These are phyloP conservation scores for Pogonocichla stellata DNA, from an alignment of 2,113 vertebrate species.

Conservation along the genomic window DNA sequence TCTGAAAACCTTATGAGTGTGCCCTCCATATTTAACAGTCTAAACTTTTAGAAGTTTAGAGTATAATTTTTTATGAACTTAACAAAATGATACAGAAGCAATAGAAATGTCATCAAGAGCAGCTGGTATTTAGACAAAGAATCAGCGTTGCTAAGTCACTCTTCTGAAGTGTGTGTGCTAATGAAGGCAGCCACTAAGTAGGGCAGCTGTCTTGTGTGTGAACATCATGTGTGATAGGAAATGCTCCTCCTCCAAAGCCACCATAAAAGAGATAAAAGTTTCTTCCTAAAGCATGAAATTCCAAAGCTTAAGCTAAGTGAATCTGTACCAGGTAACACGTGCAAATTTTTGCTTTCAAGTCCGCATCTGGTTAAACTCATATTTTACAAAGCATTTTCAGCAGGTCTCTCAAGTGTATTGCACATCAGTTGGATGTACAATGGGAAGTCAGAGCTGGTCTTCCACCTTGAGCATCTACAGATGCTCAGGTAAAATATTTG, in stretches of 20 bases:
- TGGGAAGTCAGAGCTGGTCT: neutral
- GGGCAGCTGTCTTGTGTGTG: neutral
- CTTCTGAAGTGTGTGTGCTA: neutral
- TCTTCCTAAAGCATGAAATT: neutral
- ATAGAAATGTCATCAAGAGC: neutral
- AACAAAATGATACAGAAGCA: neutral
- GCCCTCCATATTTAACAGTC: neutral
- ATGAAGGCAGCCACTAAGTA: neutral
- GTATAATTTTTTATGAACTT: neutral
- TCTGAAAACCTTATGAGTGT: neutral
- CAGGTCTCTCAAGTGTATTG: neutral
- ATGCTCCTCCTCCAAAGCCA: neutral
- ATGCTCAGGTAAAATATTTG: neutral
- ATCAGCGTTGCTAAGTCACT: neutral
- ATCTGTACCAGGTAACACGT: neutral
- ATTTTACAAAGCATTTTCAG: neutral
- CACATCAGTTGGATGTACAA: neutral
- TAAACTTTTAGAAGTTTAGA: neutral
- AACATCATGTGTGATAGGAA: accelerated
- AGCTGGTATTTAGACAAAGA: neutral
- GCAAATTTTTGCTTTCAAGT: neutral
- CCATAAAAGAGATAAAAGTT: neutral
- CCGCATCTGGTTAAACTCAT: neutral
- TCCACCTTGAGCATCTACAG: neutral
- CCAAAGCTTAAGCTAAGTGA: neutral